Percentiles rank a stretch among this genome's conserved stretches.
phyloP scores from a whole-genome alignment of 2,797 vertebrate species.

The Philypnodon macrostomus region DNA sequence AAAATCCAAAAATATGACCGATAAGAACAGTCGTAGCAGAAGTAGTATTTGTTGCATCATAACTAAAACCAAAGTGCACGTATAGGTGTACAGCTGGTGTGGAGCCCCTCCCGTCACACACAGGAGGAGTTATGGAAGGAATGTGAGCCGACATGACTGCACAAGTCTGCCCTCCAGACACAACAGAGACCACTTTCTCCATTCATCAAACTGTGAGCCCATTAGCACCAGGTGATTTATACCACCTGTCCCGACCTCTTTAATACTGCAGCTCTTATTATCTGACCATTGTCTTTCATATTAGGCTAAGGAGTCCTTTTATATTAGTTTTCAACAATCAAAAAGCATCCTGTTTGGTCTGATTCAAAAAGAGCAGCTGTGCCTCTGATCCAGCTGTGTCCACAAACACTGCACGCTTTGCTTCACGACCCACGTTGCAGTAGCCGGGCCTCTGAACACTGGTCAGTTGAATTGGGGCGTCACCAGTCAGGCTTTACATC shows the following conservation, averaged over 20 bases:
- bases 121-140: slow-evolving; percentile 56
- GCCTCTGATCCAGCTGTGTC: slow-evolving; percentile 26
- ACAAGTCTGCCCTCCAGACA: slow-evolving; percentile 54
- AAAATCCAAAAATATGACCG: too few species aligned
- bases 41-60: too few species aligned
- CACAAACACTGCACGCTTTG: slow-evolving; percentile 11
- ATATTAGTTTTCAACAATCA: slow-evolving; percentile 17
- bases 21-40: too few species aligned
- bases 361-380: slow-evolving; percentile 23
- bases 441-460: not conserved
- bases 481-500: too few species aligned
- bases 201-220: not conserved
- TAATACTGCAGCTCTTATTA: not conserved
- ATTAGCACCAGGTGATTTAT: slow-evolving; percentile 1
- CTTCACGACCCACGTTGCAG: slow-evolving; percentile 9
- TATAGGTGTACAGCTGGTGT: slow-evolving; percentile 11
- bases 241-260: not conserved
- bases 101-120: slow-evolving; percentile 30
- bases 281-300: slow-evolving; percentile 7
- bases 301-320: not conserved
- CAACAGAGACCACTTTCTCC: slow-evolving; percentile 4
- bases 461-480: not conserved
- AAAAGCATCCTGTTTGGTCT: slow-evolving; percentile 31
- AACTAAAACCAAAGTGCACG: too few species aligned
- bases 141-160: slow-evolving; percentile 59